phyloP scores from a whole-genome alignment of 64 coral and sea anemone species.

The Orbicella faveolata region DNA sequence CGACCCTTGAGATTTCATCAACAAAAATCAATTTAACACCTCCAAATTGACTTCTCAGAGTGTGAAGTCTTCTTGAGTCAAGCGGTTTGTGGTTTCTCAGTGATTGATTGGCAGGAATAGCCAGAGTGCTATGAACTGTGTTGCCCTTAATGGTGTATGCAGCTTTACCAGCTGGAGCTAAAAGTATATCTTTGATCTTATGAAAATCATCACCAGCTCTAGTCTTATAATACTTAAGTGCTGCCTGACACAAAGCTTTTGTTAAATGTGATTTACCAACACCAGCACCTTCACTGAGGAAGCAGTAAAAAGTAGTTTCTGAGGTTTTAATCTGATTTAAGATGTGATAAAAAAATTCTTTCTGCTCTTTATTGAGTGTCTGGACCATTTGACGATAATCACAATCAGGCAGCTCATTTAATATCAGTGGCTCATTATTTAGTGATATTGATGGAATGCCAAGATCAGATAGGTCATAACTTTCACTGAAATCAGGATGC shows the following conservation, averaged over 20 bases:
- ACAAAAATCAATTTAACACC: too few species aligned
- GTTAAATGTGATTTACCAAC: too few species aligned
- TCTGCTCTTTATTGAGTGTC: neutral
- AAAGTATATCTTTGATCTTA: too few species aligned
- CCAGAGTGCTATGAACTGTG: too few species aligned
- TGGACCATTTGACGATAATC: neutral
- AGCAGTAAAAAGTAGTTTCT: slow-evolving; percentile 20
- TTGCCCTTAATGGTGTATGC: too few species aligned
- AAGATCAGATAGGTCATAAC: neutral
- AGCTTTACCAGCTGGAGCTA: too few species aligned
- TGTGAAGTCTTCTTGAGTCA: slow-evolving; percentile 10
- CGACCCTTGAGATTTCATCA: neutral
- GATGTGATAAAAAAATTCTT: neutral
- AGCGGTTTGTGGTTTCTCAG: neutral
- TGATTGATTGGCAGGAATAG: neutral
- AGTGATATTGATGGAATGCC: neutral
- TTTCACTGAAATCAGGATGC: neutral
- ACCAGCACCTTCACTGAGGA: neutral
- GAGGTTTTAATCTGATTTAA: slow-evolving; percentile 27
- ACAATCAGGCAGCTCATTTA: neutral
- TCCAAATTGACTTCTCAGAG: neutral
- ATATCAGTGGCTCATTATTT: neutral
- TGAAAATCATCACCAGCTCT: too few species aligned
- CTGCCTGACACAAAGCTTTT: too few species aligned
- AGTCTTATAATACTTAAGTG: too few species aligned